Conservation (phyloP, 2,113 vertebrate genomes). For the Phyllostomus discolor region DNA sequence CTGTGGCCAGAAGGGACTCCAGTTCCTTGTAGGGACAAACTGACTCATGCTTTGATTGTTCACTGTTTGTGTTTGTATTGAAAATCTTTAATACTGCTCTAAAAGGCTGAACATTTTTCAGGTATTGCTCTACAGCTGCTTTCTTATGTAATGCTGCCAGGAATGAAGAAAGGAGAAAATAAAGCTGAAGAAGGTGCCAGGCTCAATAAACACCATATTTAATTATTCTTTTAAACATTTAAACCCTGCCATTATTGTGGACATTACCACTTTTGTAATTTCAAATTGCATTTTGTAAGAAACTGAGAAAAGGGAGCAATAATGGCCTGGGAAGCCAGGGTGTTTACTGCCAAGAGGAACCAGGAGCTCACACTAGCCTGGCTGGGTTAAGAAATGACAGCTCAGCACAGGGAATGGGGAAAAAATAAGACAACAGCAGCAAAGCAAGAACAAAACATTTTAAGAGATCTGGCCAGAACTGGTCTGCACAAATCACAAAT, state of each 20-base stretch:
- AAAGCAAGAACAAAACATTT: conserved; percentile 40
- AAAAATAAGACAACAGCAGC: not conserved
- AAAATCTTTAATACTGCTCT: conserved; percentile 20
- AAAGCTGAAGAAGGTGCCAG: not conserved
- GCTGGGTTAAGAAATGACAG: conserved; percentile 29
- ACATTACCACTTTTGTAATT: not conserved
- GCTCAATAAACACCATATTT: not conserved
- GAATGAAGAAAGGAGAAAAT: conserved; percentile 21
- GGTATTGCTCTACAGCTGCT: not conserved
- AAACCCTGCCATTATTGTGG: not conserved
- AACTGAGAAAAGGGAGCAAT: not conserved
- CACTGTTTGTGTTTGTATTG: conserved; percentile 8
- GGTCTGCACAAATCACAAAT: not conserved
- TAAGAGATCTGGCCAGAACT: not conserved
- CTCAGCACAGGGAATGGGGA: not conserved
- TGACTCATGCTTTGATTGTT: not conserved
- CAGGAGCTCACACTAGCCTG: not conserved
- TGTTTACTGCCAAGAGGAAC: conserved; percentile 40
- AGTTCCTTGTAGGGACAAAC: not conserved
- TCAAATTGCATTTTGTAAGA: conserved; percentile 12
- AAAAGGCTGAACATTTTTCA: not conserved
- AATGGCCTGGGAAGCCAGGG: not conserved
- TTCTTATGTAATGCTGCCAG: conserved; percentile 41
- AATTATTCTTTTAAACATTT: not conserved
- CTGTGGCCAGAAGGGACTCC: not conserved